A percentile compares a stretch with the other conserved stretches of the same genome.
These are phyloP conservation scores for Craterocephalus amniculus DNA, from an alignment of 2,797 vertebrate species.

Conservation along the genomic window DNA sequence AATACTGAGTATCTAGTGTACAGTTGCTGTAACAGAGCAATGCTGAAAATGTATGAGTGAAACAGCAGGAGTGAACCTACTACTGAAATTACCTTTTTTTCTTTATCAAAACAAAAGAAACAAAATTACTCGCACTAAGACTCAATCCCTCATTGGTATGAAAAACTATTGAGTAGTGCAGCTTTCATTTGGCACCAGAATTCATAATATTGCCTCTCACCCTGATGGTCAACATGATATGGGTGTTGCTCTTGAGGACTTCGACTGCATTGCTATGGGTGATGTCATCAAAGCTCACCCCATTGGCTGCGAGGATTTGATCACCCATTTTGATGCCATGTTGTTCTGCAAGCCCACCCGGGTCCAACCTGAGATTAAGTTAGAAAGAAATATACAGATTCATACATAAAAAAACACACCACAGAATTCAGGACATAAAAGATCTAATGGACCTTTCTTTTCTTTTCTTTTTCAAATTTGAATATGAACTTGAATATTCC, in stretches of 20 bases:
- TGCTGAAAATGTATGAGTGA: no score
- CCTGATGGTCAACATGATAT: constrained; percentile 96
- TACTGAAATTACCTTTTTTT: neutral
- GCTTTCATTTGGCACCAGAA: neutral
- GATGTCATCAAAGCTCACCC: constrained; percentile 95
- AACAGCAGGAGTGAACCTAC: no score
- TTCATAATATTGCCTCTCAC: constrained; percentile 71
- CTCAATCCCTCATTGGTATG: neutral
- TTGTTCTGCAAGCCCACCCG: constrained; percentile 92
- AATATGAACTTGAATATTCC: neutral
- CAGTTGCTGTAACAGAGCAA: no score
- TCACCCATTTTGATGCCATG: constrained; percentile 97
- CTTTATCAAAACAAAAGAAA: neutral
- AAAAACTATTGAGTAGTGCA: neutral
- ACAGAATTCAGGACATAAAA: neutral
- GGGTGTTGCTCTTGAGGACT: constrained; percentile 95
- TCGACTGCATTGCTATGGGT: constrained; percentile 97
- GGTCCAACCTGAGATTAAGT: constrained; percentile 86
- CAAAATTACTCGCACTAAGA: neutral
- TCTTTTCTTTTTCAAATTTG: neutral
- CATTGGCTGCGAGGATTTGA: constrained; percentile 97
- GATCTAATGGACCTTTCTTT: no score
- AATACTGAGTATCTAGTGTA: no score
- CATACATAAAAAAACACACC: neutral
- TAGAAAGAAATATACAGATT: neutral